Conservation (phyloP, 1,140 invertebrate species). For the Nasonia giraulti region DNA sequence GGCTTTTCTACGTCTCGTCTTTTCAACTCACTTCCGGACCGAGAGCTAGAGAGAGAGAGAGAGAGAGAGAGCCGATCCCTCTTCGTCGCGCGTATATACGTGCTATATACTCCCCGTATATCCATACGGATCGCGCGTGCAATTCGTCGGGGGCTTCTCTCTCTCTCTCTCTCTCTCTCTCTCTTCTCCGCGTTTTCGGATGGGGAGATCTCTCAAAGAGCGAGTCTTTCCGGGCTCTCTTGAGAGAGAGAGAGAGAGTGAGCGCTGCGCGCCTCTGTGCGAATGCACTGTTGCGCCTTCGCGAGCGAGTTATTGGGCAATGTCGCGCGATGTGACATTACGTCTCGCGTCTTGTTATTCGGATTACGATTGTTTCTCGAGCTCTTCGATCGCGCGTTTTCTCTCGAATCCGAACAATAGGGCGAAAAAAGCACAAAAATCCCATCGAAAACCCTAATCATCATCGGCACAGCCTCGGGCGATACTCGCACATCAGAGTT, state of each 20-base stretch:
- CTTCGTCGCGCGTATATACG: neutral
- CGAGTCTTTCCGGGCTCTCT: conserved; percentile 1
- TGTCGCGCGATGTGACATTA: neutral
- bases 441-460: neutral
- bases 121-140: neutral
- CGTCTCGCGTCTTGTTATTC: neutral
- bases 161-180: neutral
- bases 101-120: neutral
- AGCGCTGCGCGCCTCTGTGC: neutral
- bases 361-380: neutral
- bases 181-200: neutral
- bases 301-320: conserved; percentile 18
- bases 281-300: conserved; percentile 1
- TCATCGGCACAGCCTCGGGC: too few relatives aligned
- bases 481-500: neutral
- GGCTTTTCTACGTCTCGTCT: conserved; percentile 41
- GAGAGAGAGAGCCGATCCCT: neutral
- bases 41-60: conserved; percentile 2
- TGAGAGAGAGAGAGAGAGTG: neutral
- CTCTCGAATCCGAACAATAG: neutral
- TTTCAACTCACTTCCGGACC: conserved; percentile 25
- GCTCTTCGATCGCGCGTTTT: neutral
- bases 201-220: neutral
- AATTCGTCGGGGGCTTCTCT: too few relatives aligned
- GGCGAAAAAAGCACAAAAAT: neutral